phyloP scores from a whole-genome alignment of 2,888 invertebrate genomes.

The Trypoxylon attenuatum region DNA sequence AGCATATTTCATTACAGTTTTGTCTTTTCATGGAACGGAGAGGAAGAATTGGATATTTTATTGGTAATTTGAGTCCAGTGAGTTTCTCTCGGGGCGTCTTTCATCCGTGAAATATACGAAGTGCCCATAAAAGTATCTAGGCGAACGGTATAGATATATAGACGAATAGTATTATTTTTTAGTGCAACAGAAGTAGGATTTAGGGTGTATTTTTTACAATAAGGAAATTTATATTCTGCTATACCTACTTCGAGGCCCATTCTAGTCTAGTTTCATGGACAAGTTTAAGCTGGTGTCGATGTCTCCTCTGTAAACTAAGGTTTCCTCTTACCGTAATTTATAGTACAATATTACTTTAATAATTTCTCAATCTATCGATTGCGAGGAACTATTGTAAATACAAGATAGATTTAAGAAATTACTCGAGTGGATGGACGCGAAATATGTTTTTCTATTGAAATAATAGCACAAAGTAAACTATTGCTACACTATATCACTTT shows the following conservation, averaged over 20 bases:
- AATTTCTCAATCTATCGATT: background rate
- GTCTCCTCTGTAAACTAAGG: constrained; percentile 12
- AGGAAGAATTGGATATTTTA: no score
- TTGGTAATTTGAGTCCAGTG: background rate
- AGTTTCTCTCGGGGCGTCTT: background rate
- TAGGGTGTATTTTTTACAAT: background rate
- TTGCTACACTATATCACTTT: no score
- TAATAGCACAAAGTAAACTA: no score
- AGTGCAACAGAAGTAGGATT: no score
- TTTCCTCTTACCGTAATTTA: background rate
- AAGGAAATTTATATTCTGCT: background rate
- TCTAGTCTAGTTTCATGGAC: constrained; percentile 34
- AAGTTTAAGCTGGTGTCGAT: constrained; percentile 15
- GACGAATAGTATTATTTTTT: no score
- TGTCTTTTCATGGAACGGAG: no score
- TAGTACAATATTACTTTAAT: background rate
- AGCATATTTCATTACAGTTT: no score
- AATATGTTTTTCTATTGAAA: no score
- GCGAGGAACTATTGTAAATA: constrained; percentile 26
- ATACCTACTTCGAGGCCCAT: constrained; percentile 27
- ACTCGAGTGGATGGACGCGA: no score
- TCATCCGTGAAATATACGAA: background rate
- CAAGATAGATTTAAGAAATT: constrained; percentile 14
- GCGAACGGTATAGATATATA: no score
- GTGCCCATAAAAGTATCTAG: no score